Evolutionary conservation across 2,797 vertebrate species (phyloP).

Genomic region (Scolopax bukidnonensis): DNA sequence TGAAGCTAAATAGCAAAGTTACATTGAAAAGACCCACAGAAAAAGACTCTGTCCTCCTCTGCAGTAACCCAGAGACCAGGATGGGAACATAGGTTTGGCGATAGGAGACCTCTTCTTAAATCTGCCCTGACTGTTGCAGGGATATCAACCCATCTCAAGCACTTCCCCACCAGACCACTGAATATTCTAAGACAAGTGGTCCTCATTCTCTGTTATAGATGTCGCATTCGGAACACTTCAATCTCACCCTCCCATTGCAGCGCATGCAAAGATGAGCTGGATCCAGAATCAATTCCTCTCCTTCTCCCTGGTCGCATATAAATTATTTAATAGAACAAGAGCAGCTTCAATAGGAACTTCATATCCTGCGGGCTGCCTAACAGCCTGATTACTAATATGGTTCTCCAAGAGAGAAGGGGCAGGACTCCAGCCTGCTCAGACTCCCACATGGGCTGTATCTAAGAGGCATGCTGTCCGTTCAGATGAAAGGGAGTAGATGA

Average conservation of each 20-base stretch:
- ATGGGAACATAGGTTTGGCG: not conserved
- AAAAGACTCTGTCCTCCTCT: not conserved
- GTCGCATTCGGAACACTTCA: not conserved
- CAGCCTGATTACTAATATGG: not conserved
- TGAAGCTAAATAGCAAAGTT: not conserved
- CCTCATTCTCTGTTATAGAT: not conserved
- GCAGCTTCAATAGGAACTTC: not conserved
- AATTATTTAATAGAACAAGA: not conserved
- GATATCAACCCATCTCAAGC: not conserved
- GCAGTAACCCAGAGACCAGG: not conserved
- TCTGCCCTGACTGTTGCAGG: not conserved
- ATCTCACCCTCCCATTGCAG: not conserved
- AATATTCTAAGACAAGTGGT: not conserved
- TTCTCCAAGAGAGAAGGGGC: not conserved
- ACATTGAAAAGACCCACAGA: not conserved
- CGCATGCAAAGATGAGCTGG: not conserved
- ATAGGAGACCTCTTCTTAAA: not conserved
- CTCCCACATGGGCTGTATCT: not conserved
- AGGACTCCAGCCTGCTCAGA: not conserved
- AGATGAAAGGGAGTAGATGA: not conserved
- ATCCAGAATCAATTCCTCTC: not conserved
- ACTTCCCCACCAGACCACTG: not conserved
- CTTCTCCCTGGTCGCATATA: not conserved
- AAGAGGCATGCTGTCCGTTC: not conserved
- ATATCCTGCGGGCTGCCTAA: not conserved